phyloP scores from a whole-genome alignment of 2,797 vertebrate species.

The Adrianichthys oophorus region DNA sequence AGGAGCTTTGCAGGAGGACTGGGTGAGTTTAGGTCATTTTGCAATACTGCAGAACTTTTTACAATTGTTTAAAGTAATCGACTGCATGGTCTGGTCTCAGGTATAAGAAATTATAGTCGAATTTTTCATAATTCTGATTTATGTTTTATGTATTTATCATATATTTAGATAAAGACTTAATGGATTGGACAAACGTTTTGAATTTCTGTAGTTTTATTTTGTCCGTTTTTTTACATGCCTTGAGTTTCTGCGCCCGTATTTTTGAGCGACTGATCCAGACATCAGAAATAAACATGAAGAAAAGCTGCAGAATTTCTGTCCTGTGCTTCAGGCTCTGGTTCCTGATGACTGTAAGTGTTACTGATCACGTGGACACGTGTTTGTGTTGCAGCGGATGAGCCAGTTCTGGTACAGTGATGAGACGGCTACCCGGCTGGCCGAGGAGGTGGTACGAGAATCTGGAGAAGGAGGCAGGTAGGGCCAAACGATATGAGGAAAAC shows the following conservation, averaged over 20 bases:
- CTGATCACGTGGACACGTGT: not conserved
- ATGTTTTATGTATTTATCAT: too few relatives aligned
- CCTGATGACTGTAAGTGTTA: not conserved
- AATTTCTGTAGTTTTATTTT: not conserved
- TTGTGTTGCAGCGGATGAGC: conserved; percentile 84
- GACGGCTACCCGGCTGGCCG: conserved; percentile 83
- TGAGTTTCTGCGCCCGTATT: not conserved
- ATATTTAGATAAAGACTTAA: not conserved
- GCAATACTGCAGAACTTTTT: too few relatives aligned
- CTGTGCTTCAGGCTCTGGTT: too few relatives aligned
- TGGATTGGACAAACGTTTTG: not conserved
- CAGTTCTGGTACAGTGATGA: conserved; percentile 96
- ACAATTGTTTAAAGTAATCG: too few relatives aligned
- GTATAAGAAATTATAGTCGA: too few relatives aligned
- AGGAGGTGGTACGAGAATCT: conserved; percentile 81
- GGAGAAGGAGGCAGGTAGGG: conserved; percentile 87
- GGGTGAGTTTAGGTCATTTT: conserved; percentile 75
- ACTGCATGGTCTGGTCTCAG: too few relatives aligned
- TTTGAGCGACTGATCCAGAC: not conserved
- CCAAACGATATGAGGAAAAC: not conserved
- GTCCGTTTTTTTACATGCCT: not conserved
- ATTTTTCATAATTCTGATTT: too few relatives aligned
- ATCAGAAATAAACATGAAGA: too few relatives aligned
- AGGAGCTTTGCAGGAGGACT: conserved; percentile 89
- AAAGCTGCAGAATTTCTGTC: too few relatives aligned